Conservation (phyloP, 2,797 vertebrate genomes). For the Pampus argenteus region DNA sequence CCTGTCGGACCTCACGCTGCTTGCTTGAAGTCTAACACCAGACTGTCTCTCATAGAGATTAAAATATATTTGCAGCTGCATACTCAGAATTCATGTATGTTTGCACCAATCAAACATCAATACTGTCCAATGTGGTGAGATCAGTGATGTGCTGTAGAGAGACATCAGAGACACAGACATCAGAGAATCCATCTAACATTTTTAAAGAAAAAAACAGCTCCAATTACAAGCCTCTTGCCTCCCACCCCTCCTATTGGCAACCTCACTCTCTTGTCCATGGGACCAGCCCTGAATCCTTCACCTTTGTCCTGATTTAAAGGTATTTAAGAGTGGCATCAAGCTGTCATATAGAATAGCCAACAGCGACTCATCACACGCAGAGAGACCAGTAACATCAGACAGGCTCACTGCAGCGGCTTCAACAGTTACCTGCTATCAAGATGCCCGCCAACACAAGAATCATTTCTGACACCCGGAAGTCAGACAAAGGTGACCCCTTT, state of each 20-base stretch:
- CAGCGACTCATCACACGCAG: slow-evolving; percentile 23
- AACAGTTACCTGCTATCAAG: no score
- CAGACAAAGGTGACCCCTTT: slow-evolving; percentile 68
- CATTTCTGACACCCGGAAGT: slow-evolving; percentile 56
- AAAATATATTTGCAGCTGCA: slow-evolving; percentile 29
- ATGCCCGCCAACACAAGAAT: slow-evolving; percentile 74
- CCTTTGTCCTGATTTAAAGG: slow-evolving; percentile 52
- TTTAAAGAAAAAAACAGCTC: slow-evolving; percentile 74
- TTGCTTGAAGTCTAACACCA: slow-evolving; percentile 1
- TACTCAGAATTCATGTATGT: slow-evolving; percentile 5
- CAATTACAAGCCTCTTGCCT: slow-evolving; percentile 41
- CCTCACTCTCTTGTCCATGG: slow-evolving; percentile 26
- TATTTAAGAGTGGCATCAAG: slow-evolving; percentile 67
- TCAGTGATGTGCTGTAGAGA: slow-evolving; percentile 6
- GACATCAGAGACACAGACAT: slow-evolving; percentile 25
- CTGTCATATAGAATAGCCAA: slow-evolving; percentile 20
- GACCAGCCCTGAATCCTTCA: slow-evolving; percentile 24
- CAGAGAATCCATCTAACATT: slow-evolving; percentile 54
- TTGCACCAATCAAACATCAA: slow-evolving; percentile 14
- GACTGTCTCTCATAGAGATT: slow-evolving; percentile 1
- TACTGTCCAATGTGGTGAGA: slow-evolving; percentile 42
- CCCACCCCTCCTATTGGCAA: slow-evolving; percentile 45
- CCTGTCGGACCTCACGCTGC: slow-evolving; percentile 20
- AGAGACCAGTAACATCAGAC: slow-evolving; percentile 26
- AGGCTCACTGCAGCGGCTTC: slow-evolving; percentile 19